These are phyloP conservation scores for Gracilinanus agilis DNA, from an alignment of 2,113 vertebrate species.

Conservation along the genomic window DNA sequence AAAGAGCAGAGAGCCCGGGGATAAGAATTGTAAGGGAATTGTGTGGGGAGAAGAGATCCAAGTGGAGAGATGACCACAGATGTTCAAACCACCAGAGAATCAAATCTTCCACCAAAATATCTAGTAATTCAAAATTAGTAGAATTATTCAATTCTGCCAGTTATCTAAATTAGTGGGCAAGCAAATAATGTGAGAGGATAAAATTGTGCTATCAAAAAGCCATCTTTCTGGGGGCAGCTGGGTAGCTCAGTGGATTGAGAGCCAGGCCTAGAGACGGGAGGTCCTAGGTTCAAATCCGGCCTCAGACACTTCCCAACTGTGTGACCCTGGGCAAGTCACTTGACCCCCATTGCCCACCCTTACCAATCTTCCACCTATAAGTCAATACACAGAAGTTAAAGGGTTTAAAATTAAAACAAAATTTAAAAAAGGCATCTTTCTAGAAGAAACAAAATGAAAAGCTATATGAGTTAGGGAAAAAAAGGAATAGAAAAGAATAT, in stretches of 20 bases:
- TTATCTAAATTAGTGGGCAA: background rate
- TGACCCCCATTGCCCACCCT: no score
- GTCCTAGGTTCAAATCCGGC: no score
- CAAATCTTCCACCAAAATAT: slow-evolving; percentile 36
- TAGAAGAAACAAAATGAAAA: slow-evolving; percentile 26
- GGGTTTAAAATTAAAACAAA: no score
- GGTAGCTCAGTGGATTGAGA: no score
- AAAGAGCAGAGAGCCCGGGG: slow-evolving; percentile 1
- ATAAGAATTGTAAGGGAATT: background rate
- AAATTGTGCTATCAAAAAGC: slow-evolving; percentile 13
- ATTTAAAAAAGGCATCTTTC: background rate
- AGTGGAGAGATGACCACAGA: background rate
- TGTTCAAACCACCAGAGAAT: slow-evolving; percentile 15
- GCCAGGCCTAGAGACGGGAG: no score
- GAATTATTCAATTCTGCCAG: no score
- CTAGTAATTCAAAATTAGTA: background rate
- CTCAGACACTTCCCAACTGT: no score
- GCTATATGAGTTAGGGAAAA: slow-evolving; percentile 38
- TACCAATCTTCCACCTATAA: no score
- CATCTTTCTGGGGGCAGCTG: no score
- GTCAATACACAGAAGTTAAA: no score
- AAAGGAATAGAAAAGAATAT: slow-evolving; percentile 37
- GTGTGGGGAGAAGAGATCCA: background rate
- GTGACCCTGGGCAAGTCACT: no score
- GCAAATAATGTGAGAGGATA: slow-evolving; percentile 11